phyloP scores from a whole-genome alignment of 1,140 invertebrate genomes.

The Maconellicoccus hirsutus region DNA sequence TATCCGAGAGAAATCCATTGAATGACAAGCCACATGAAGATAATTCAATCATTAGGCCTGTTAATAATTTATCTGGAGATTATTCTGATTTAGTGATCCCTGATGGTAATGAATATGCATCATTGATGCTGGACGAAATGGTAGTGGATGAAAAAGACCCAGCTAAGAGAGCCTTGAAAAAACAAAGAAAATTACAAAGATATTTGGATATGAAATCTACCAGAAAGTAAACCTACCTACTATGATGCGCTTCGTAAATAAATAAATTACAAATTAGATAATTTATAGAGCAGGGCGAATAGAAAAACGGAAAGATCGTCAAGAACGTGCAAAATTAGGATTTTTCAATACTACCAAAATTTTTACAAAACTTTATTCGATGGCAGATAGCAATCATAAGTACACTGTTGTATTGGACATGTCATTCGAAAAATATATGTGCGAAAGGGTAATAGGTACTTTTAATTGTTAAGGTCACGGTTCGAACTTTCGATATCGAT shows the following conservation, averaged over 20 bases:
- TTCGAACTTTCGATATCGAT: too few relatives aligned
- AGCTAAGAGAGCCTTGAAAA: background rate
- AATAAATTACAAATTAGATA: background rate
- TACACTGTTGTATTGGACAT: conserved; percentile 75
- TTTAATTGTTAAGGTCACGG: too few relatives aligned
- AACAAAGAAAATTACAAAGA: background rate
- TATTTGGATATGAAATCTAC: background rate
- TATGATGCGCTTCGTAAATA: background rate
- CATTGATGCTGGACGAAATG: background rate
- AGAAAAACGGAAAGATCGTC: background rate
- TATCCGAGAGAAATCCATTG: too few relatives aligned
- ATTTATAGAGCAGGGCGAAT: background rate
- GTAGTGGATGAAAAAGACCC: background rate
- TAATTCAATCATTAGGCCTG: too few relatives aligned
- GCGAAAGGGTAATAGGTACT: conserved; percentile 65
- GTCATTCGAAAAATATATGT: conserved; percentile 86
- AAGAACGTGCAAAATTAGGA: background rate
- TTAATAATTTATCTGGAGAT: too few relatives aligned
- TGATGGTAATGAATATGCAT: background rate
- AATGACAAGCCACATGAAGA: too few relatives aligned
- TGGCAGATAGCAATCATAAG: conserved; percentile 59
- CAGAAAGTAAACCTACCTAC: background rate
- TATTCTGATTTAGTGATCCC: background rate
- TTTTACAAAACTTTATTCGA: conserved; percentile 37
- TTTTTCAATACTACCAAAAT: background rate